Evolutionary conservation across 2,888 invertebrate genomes (phyloP), one percentile per base, ranked within the genome.

Genomic region (Drosophila helvetica): DNA sequence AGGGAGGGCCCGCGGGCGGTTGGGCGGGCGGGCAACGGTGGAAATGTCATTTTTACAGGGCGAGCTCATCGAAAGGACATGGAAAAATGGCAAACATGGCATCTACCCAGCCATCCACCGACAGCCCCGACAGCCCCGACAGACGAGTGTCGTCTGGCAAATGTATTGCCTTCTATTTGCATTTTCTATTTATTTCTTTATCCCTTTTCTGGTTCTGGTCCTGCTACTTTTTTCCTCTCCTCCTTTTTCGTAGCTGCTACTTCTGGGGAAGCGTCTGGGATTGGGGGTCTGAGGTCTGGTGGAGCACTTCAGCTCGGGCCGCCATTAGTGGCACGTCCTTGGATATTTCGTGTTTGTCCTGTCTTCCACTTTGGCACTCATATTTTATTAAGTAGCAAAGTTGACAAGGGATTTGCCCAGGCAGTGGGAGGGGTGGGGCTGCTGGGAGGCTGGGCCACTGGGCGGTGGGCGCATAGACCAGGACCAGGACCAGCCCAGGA

Each of bases 161-260:
- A 86, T 84, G 85, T 84, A 79, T 82, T 86, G 85, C 84, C 86
- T 80, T 86, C 82, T 86, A 86, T 86, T 86, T 86, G 85, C 84
- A 86, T 86, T 86, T 86, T 86, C 82, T 86, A 86, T 86, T 86
- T 86, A 86, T 85, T 86, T 85, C 82, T 86, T 79, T 84, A 84
- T 84, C 86, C 85, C 75, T 86, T 75, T 83, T 58, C 53, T 54
- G 69, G 69, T 68, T 58, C 48, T 54, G 67, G 67, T 68, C 8
- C 68, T 42, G 7, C 8, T 27, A n/a, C 42, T 33, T 33, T 60
- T 38, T 45, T 59, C 33, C 22, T n/a, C n/a, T 15, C 15, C 54
- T 22, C 43, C 43, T 33, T 42, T 19, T 51, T 33, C 45, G 45
- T 45, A 8, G n/a, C n/a, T 6, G 46, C 5, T 18, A 10, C 46